These are phyloP conservation scores for Oreotrochilus melanogaster DNA, from an alignment of 2,113 vertebrate genomes.

Conservation along the genomic window DNA sequence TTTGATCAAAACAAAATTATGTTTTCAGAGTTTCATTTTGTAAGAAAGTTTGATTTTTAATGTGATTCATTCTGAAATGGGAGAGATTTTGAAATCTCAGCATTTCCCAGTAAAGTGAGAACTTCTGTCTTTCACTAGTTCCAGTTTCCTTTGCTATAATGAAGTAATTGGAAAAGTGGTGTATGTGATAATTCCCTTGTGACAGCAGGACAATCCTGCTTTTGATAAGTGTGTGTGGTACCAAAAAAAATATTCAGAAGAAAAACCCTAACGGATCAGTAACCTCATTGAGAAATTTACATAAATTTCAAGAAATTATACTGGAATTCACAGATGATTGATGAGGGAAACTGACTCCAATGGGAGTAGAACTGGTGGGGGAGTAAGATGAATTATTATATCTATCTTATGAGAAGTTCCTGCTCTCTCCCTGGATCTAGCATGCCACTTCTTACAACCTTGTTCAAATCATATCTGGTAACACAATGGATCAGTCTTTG, in stretches of 20 bases:
- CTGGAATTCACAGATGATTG: background rate
- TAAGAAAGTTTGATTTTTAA: background rate
- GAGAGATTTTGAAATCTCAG: conserved; percentile 2
- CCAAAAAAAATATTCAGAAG: background rate
- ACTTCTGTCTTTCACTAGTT: background rate
- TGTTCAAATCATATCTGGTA: background rate
- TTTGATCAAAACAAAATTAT: background rate
- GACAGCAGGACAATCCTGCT: background rate
- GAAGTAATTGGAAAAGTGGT: background rate
- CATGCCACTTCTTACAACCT: background rate
- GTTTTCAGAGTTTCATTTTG: background rate
- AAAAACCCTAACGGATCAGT: background rate
- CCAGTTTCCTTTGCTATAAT: background rate
- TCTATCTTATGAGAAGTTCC: background rate
- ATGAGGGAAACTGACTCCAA: background rate
- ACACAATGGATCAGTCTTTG: background rate
- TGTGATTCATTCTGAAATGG: background rate
- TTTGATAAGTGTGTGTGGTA: background rate
- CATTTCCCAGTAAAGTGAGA: background rate
- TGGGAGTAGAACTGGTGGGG: background rate
- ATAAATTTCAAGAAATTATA: background rate
- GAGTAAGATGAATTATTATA: background rate
- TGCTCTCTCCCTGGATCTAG: background rate
- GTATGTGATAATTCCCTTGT: background rate
- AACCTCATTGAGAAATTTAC: background rate